Percentiles rank a stretch among this genome's conserved stretches.
These are phyloP conservation scores for Nudaria mundana DNA, from an alignment of 2,888 invertebrate species.

Conservation along the genomic window DNA sequence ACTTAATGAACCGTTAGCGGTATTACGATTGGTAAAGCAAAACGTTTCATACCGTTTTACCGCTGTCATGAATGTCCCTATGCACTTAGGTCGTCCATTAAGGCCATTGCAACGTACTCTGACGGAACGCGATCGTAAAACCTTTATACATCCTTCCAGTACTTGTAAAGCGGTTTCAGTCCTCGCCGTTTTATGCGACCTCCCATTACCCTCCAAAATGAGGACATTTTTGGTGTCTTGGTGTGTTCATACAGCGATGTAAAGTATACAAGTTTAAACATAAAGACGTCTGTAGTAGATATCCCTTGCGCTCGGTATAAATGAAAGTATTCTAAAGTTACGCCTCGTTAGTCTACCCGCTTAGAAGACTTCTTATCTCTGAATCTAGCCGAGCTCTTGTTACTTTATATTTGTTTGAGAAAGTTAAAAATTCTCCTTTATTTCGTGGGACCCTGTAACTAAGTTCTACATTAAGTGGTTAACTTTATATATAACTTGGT, in stretches of 20 bases:
- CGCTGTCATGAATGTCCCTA: conserved; percentile 74
- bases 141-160: conserved; percentile 80
- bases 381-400: conserved; percentile 24
- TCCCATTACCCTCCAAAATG: conserved; percentile 59
- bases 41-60: conserved; percentile 57
- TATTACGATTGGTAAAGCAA: conserved; percentile 49
- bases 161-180: conserved; percentile 78
- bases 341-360: conserved; percentile 44
- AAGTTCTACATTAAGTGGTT: conserved; percentile 12
- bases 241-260: conserved; percentile 37
- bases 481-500: conserved; percentile 13
- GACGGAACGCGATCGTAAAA: conserved; percentile 78
- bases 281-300: conserved; percentile 49
- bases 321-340: conserved; percentile 50
- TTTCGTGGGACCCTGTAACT: conserved; percentile 7
- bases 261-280: conserved; percentile 50
- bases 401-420: conserved; percentile 25
- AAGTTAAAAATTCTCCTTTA: conserved; percentile 19
- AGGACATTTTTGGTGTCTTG: conserved; percentile 48
- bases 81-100: conserved; percentile 81
- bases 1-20: conserved; percentile 50
- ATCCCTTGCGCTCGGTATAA: conserved; percentile 35
- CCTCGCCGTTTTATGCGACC: conserved; percentile 69
- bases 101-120: conserved; percentile 72
- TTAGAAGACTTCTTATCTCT: conserved; percentile 30